Base-by-base conservation (phyloP, 2,113 vertebrate species). In the Serilophus lunatus region DNA sequence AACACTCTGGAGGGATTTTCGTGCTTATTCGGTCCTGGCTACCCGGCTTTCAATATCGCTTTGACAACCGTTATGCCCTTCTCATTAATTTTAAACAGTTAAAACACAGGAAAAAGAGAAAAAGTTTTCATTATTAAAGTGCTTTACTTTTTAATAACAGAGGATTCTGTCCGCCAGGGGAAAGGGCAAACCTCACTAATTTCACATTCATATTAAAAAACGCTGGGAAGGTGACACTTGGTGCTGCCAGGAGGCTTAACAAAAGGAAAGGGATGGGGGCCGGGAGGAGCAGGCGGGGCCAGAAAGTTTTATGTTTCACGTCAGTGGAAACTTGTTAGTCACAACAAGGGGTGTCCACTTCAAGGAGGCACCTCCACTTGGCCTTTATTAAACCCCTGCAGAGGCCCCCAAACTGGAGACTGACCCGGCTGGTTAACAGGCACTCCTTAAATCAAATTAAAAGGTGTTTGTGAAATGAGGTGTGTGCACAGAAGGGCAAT, bases 81-180 rank as follows among this genome's bases (percentile, higher is more conserved):
- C 99, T 99, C 98, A 98, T 98, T 98, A 98, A 98, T 98, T 99
- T 99, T 99, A 98, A 99, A 99, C 98, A 99, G 98, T 98, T 98
- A 98, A 98, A 98, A 98, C 98, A 98, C 96, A 95, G 97, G 97
- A 97, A 97, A 97, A 98, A 98, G 97, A 96, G 96, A 97, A 98
- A 99, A 99, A 99, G 98, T 99, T 99, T 99, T 98, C 98, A 98
- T 99, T 99, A 99, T 99, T 99, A 99, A 99, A 99, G 99, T 98
- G 98, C 98, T 98, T 98, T 98, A 98, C 98, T 98, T 98, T 98
- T 98, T 98, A 98, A 98, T 99, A 99, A 98, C 98, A 98, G 98
- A 98, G 98, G 98, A 98, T 98, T 98, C 98, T 96, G 98, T 97
- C 98, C 98, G 89, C 96, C 97, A 95, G 98, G 98, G 98, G 97